Conservation (phyloP, 2,888 invertebrate genomes). For the Dexiosoma caninum region DNA sequence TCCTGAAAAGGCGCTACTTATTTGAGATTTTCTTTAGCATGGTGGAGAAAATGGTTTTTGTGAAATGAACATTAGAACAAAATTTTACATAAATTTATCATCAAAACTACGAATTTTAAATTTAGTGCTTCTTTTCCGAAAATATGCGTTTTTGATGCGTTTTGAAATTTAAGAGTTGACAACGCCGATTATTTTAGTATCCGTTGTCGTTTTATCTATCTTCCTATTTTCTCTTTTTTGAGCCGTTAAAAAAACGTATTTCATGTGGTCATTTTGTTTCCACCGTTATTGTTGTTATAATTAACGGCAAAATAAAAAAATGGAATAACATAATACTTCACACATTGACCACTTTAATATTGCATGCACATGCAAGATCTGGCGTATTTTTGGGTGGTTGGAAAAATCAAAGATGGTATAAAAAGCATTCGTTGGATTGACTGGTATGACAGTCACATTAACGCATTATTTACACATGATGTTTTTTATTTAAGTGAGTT, state of each 20-base stretch:
- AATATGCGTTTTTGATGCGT: no score
- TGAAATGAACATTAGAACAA: no score
- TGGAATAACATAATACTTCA: conserved; percentile 30
- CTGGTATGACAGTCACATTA: conserved; percentile 44
- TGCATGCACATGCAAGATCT: conserved; percentile 1
- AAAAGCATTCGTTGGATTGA: background rate
- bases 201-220: no score
- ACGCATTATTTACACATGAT: conserved; percentile 62
- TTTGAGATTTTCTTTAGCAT: no score
- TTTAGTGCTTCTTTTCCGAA: no score
- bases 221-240: background rate
- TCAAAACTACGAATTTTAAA: no score
- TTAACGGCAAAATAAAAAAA: conserved; percentile 39
- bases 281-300: conserved; percentile 58
- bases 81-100: no score
- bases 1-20: no score
- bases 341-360: conserved; percentile 54
- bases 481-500: conserved; percentile 36
- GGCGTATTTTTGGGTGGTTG: conserved; percentile 1
- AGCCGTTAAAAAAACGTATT: background rate
- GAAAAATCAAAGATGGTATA: background rate
- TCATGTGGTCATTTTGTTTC: conserved; percentile 51
- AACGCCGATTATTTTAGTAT: no score
- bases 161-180: no score
- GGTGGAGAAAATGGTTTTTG: no score